Conservation (phyloP, 2,797 vertebrate species). For the Pitangus sulphuratus region DNA sequence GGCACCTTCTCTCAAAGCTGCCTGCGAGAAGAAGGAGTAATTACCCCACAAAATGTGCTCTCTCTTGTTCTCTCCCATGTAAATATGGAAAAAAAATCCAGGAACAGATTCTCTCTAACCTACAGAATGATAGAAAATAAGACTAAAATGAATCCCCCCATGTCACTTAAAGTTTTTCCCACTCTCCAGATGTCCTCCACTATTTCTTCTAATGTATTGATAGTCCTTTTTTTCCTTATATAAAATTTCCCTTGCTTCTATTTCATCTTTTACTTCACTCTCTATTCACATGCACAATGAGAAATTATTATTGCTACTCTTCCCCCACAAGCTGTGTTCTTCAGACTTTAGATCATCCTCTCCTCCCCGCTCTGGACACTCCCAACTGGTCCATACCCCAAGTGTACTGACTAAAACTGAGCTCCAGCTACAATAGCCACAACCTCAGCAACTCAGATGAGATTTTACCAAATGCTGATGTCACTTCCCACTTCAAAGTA, state of each 20-base stretch:
- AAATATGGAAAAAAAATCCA: background rate
- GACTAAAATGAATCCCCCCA: background rate
- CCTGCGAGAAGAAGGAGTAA: background rate
- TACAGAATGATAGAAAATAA: background rate
- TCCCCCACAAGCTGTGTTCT: background rate
- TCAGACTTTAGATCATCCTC: background rate
- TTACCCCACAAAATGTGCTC: background rate
- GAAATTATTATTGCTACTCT: background rate
- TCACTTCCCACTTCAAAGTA: background rate
- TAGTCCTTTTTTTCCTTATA: background rate
- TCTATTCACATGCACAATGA: background rate
- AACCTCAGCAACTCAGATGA: background rate
- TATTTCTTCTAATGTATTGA: background rate
- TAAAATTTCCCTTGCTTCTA: background rate
- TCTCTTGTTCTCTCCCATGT: background rate
- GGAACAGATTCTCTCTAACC: background rate
- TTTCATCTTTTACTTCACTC: background rate
- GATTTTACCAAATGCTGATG: background rate
- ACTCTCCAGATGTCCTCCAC: background rate
- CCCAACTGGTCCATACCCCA: background rate
- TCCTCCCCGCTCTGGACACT: accelerated
- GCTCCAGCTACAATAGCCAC: background rate
- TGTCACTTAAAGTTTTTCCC: background rate
- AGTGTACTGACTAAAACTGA: background rate
- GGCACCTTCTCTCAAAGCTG: background rate